Evolutionary conservation across 1,140 invertebrate species (phyloP), one percentile per base, ranked within the genome.

Genomic region (Lepidurus couesii): DNA sequence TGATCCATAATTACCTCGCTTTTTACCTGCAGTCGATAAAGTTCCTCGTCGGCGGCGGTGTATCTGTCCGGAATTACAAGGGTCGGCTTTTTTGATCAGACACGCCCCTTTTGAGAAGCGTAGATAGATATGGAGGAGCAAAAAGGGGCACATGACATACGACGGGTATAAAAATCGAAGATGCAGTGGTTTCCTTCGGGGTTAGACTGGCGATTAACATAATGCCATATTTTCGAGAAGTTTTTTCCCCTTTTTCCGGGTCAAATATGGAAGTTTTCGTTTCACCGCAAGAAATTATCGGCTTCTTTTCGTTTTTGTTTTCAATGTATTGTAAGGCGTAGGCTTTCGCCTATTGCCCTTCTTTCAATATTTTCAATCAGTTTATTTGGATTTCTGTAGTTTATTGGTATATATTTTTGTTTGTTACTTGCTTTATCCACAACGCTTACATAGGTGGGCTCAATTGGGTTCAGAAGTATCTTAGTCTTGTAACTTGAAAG

Each of bases 171-270:
- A 65, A 65, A 65, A n/a, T 21, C 53, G 4, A n/a, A 21, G 16
- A n/a, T 65, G 16, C 53, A 21, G 53, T 13, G 21, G 16, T 21
- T 16, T 65, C 21, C 53, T 9, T 65, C 53, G 53, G 53, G 7
- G n/a, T 65, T 65, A 65, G 53, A 65, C 53, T 65, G n/a, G 21
- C 53, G 53, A 65, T 65, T 65, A 65, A 21, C 53, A 65, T 65
- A 65, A 65, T 65, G 53, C 53, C 21, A 65, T 65, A 65, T 65
- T n/a, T 65, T 21, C 16, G 21, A 65, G 53, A n/a, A 13, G 53
- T n/a, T 21, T 65, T 65, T 34, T 34, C 34, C 34, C 53, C 21
- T 21, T 65, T 65, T 65, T n/a, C 21, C 16, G 9, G 21, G 16
- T 65, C 53, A 65, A n/a, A 65, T 65, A 65, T 65, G 53, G 53